Evolutionary conservation across 1,140 invertebrate genomes (phyloP).

Genomic region (Alviniconcha marisindica): DNA sequence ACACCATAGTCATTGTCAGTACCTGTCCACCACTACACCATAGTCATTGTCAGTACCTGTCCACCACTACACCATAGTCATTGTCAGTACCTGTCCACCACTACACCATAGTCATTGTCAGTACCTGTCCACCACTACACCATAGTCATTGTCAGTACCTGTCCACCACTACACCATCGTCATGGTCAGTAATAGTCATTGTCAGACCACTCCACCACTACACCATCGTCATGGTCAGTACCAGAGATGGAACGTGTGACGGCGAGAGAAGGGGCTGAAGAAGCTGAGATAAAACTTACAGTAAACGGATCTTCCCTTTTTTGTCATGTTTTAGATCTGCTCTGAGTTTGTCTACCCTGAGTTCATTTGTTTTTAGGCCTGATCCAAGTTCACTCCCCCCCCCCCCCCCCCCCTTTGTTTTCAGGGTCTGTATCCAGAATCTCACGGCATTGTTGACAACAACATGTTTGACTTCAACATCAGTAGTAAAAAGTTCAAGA

Average conservation of each 20-base stretch:
- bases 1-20: conserved; percentile 83
- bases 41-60: conserved; percentile 82
- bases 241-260: too few relatives aligned
- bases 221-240: too few relatives aligned
- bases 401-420: background rate
- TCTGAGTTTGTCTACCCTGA: too few relatives aligned
- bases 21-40: conserved; percentile 88
- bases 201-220: too few relatives aligned
- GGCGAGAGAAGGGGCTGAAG: too few relatives aligned
- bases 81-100: conserved; percentile 83
- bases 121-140: conserved; percentile 86
- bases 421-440: conserved; percentile 83
- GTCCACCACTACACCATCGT: too few relatives aligned
- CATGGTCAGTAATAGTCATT: background rate
- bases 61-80: conserved; percentile 88
- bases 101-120: conserved; percentile 84
- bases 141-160: conserved; percentile 82
- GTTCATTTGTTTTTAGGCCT: too few relatives aligned
- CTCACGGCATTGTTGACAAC: conserved; percentile 84
- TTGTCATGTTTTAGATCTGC: too few relatives aligned
- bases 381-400: background rate
- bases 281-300: too few relatives aligned
- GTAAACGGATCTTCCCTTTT: too few relatives aligned
- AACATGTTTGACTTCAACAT: conserved; percentile 80
- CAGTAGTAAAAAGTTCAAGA: conserved; percentile 71